These are phyloP conservation scores for Dicyema japonicum DNA, from an alignment of 1,140 invertebrate species.

Conservation along the genomic window DNA sequence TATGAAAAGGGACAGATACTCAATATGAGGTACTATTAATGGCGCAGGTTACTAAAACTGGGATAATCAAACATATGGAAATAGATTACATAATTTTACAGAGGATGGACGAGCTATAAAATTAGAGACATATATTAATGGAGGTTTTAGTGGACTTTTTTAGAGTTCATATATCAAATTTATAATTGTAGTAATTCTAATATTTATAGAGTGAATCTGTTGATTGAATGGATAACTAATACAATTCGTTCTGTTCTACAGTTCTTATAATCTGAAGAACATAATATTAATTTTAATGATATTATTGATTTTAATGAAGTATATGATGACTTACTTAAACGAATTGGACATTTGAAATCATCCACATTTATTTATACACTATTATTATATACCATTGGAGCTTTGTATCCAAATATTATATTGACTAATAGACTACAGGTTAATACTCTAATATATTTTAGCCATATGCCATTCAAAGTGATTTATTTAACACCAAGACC, in stretches of 20 bases:
- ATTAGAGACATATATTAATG: slow-evolving; percentile 85
- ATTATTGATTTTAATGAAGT: slow-evolving; percentile 9
- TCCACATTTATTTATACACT: slow-evolving; percentile 62
- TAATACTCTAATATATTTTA: too few relatives aligned
- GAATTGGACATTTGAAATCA: slow-evolving; percentile 49
- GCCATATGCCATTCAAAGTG: slow-evolving; percentile 67
- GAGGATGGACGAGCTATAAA: slow-evolving; percentile 65
- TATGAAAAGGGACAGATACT: slow-evolving; percentile 79
- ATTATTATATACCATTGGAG: slow-evolving; percentile 80
- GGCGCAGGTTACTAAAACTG: slow-evolving; percentile 77
- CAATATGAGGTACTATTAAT: slow-evolving; percentile 77
- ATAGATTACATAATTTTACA: slow-evolving; percentile 35
- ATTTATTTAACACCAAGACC: too few relatives aligned
- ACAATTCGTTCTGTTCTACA: slow-evolving; percentile 3
- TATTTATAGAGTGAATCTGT: too few relatives aligned
- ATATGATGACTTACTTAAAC: slow-evolving; percentile 22
- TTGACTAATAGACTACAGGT: slow-evolving; percentile 63
- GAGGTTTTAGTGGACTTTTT: slow-evolving; percentile 91
- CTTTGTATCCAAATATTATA: slow-evolving; percentile 98
- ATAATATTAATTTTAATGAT: slow-evolving; percentile 7
- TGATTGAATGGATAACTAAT: too few relatives aligned
- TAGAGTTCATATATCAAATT: slow-evolving; percentile 59
- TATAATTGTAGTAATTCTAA: too few relatives aligned
- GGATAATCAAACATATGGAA: slow-evolving; percentile 77
- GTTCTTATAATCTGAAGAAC: slow-evolving; percentile 9